These are phyloP conservation scores for Pocillopora meandrina DNA, from an alignment of 92 coral and sea anemone species.

Conservation along the genomic window DNA sequence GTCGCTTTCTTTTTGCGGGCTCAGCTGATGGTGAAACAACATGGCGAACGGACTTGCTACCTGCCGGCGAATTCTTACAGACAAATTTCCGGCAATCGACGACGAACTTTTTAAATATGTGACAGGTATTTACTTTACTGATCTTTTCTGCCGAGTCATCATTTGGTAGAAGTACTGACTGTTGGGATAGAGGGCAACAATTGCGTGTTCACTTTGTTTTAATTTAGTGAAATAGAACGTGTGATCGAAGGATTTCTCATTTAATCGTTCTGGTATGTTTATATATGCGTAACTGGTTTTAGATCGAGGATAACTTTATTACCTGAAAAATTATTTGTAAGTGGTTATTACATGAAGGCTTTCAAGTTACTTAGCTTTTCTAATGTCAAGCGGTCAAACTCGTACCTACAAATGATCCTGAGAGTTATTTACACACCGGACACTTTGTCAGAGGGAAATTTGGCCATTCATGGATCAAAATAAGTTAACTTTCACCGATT, in stretches of 20 bases:
- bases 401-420: background rate
- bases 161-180: background rate
- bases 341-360: too few species aligned
- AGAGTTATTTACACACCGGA: too few species aligned
- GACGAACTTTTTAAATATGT: conserved; percentile 77
- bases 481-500: too few species aligned
- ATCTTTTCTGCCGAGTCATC: background rate
- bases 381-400: background rate
- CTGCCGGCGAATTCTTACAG: conserved; percentile 56
- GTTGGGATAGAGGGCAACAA: background rate
- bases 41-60: conserved; percentile 43
- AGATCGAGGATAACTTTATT: background rate
- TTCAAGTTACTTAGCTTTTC: background rate
- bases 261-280: too few species aligned
- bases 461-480: too few species aligned
- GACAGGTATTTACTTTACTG: conserved; percentile 59
- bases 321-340: too few species aligned
- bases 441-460: too few species aligned
- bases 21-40: conserved; percentile 43
- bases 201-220: background rate
- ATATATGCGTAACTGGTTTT: conserved; percentile 11
- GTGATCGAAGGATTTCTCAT: too few species aligned
- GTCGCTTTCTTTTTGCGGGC: background rate
- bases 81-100: conserved; percentile 77
- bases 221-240: too few species aligned